A percentile compares a stretch with the other conserved stretches of the same genome.
These are phyloP conservation scores for Trichogramma pretiosum DNA, from an alignment of 1,140 invertebrate species.

Conservation along the genomic window DNA sequence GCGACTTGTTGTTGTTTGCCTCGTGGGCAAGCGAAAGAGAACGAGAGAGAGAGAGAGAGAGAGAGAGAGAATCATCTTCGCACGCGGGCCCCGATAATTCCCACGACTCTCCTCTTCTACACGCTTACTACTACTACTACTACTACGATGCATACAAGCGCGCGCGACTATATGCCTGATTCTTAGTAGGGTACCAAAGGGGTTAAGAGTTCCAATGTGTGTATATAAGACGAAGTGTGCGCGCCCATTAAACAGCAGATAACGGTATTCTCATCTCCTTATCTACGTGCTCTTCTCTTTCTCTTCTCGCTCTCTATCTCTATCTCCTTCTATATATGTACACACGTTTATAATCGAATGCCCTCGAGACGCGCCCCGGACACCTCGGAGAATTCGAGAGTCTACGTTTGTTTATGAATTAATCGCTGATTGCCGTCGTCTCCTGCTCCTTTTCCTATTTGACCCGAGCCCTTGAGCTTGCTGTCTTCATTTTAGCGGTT, in stretches of 20 bases:
- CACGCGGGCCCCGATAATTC: constrained; percentile 1
- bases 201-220: constrained; percentile 6
- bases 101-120: constrained; percentile 1
- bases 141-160: too few relatives aligned
- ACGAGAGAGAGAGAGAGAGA: background rate
- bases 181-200: constrained; percentile 8
- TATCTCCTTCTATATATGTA: background rate
- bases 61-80: background rate
- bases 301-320: too few relatives aligned
- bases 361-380: too few relatives aligned
- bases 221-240: too few relatives aligned
- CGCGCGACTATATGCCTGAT: too few relatives aligned
- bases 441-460: too few relatives aligned
- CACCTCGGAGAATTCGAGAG: too few relatives aligned
- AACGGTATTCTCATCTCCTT: background rate
- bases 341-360: constrained; percentile 6
- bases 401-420: too few relatives aligned
- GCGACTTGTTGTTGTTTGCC: background rate
- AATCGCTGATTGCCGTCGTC: too few relatives aligned
- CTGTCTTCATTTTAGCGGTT: too few relatives aligned
- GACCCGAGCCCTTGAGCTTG: too few relatives aligned
- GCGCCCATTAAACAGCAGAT: constrained; percentile 1
- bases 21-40: background rate
- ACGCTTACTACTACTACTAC: too few relatives aligned
- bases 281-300: background rate